These are phyloP conservation scores for Kradibia gibbosae DNA, from an alignment of 1,140 invertebrate genomes.

Conservation along the genomic window DNA sequence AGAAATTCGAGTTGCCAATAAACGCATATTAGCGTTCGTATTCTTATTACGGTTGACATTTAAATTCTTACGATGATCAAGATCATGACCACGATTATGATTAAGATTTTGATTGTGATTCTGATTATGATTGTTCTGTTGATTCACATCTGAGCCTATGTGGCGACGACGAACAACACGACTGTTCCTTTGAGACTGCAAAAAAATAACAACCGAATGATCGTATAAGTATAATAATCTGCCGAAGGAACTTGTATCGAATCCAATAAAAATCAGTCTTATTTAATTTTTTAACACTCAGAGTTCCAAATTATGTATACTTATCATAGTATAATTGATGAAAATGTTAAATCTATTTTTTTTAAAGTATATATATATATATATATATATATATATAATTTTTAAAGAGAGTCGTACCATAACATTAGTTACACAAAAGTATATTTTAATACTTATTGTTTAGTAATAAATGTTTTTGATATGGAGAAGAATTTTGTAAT, in stretches of 20 bases:
- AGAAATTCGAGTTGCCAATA: neutral
- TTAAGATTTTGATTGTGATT: neutral
- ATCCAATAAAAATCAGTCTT: neutral
- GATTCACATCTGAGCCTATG: neutral
- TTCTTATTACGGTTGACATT: neutral
- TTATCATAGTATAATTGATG: too few species aligned
- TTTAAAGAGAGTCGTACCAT: too few species aligned
- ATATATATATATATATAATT: neutral
- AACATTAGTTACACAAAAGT: too few species aligned
- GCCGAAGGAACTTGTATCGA: neutral
- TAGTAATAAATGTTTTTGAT: too few species aligned
- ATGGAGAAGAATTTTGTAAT: too few species aligned
- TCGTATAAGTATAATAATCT: neutral
- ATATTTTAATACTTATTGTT: too few species aligned
- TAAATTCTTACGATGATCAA: neutral
- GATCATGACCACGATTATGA: neutral
- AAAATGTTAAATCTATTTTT: too few species aligned
- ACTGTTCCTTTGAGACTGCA: neutral
- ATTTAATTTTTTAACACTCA: neutral
- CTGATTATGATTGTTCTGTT: neutral
- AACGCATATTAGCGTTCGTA: neutral
- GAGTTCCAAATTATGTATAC: conserved; percentile 1
- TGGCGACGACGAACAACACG: neutral
- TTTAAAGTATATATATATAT: neutral
- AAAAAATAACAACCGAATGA: neutral